Evolutionary conservation across 2,797 vertebrate species (phyloP).

Genomic region (Pangasius mekongensis): DNA sequence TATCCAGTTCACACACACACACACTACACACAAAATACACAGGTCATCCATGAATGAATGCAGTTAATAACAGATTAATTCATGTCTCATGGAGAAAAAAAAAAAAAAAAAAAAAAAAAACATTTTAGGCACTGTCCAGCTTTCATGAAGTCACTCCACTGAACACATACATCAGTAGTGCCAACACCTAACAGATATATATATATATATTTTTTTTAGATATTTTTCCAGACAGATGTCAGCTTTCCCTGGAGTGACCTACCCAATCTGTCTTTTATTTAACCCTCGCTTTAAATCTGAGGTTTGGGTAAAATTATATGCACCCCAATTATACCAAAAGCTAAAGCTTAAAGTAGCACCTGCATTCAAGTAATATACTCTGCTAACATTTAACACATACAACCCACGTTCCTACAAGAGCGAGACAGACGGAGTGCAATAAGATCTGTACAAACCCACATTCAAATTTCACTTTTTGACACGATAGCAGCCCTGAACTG

Average conservation of each 20-base stretch:
- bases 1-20: slow-evolving; percentile 35
- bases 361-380: slow-evolving; percentile 18
- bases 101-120: neutral
- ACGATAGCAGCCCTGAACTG: neutral
- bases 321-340: slow-evolving; percentile 20
- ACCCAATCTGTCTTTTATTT: slow-evolving; percentile 5
- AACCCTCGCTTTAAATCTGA: slow-evolving; percentile 19
- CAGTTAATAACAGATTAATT: slow-evolving; percentile 8
- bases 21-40: slow-evolving; percentile 20
- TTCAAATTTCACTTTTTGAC: slow-evolving; percentile 6
- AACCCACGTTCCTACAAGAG: slow-evolving; percentile 5
- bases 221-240: neutral
- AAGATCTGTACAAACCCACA: slow-evolving; percentile 28
- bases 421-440: slow-evolving; percentile 33
- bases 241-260: slow-evolving; percentile 7
- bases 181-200: neutral
- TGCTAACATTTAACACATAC: slow-evolving; percentile 35
- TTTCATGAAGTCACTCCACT: slow-evolving; percentile 9
- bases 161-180: slow-evolving; percentile 26
- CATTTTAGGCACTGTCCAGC: slow-evolving; percentile 21
- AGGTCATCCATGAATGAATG: slow-evolving; percentile 22
- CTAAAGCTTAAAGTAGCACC: slow-evolving; percentile 39
- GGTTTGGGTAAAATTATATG: slow-evolving; percentile 3
- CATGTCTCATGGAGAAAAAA: neutral
- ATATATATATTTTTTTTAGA: neutral